Percentiles rank a stretch among this genome's conserved stretches.
Conservation (phyloP, 2,888 invertebrate species). For the Reticulitermes lucifugus region DNA sequence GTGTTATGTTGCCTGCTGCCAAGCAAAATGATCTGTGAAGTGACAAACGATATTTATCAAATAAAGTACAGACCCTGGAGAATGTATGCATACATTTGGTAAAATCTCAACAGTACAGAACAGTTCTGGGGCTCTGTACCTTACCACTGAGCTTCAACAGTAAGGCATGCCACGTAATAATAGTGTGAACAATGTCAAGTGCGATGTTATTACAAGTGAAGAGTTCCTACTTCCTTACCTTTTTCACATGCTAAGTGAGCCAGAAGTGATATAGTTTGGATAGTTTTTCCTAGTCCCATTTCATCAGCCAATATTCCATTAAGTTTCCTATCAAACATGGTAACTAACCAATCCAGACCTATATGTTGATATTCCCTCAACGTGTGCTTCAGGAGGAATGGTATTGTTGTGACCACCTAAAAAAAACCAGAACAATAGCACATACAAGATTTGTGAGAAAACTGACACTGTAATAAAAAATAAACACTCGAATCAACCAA, state of each 20-base stretch:
- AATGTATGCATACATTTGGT: no score
- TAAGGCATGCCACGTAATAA: no score
- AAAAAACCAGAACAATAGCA: conserved; percentile 53
- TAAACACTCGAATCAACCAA: no score
- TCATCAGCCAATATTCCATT: conserved; percentile 98
- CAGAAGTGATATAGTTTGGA: conserved; percentile 94
- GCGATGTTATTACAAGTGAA: no score
- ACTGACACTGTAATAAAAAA: neutral
- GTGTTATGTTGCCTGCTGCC: no score
- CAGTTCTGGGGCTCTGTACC: no score
- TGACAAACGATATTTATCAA: no score
- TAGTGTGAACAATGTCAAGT: no score
- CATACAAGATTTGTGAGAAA: neutral
- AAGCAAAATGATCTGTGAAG: no score
- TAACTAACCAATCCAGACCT: conserved; percentile 96
- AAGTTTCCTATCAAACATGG: conserved; percentile 93
- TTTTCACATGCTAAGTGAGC: conserved; percentile 94
- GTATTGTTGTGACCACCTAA: conserved; percentile 91
- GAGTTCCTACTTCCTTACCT: conserved; percentile 63
- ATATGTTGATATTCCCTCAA: conserved; percentile 97
- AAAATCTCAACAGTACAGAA: no score
- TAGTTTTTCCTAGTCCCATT: conserved; percentile 97
- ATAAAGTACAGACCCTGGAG: no score
- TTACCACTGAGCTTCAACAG: no score
- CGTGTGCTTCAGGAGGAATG: conserved; percentile 89